Evolutionary conservation across 2,113 vertebrate species (phyloP), one percentile per base, ranked within the genome.

Genomic region (Hydropotes inermis): DNA sequence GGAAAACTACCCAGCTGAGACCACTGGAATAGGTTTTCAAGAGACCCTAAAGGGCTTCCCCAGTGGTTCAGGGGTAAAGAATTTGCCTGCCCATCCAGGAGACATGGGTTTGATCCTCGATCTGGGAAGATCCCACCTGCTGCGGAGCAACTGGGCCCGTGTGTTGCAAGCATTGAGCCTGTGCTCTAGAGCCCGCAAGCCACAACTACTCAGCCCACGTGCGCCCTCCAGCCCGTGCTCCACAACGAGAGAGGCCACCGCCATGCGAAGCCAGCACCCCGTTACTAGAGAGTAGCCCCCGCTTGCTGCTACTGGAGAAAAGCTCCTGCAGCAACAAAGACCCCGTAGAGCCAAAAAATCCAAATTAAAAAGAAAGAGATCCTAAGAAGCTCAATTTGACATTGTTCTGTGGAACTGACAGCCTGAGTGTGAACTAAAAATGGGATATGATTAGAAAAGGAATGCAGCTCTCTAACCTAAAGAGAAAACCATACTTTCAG

Each of bases 381-480:
- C 64, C 39, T 82, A 60, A 52, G n/a, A 33, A 89, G 54, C 39
- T 61, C 50, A 58, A 58, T 36, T 19, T 81, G 79, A 88, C 92
- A 78, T 67, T 50, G 47, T 50, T 87, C 87, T 19, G 1, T 23
- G 13, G 43, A 82, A 43, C 74, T 86, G 95, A 92, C 52, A 84
- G 57, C 54, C 83, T 16, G 76, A 43, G 67, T 39, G 16, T 64
- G 87, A 92, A 87, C 90, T 83, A 55, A 96, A 96, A 91, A 58
- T 54, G 74, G 81, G 81, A 5, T 78, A 50, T 91, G 83, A 79
- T 88, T 47, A 81, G 76, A 13, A 95, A 70, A 98, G 76, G 90
- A 96, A 95, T 60, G 81, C 16, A 16, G 61, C 47, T 58, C 43
- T 91, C 25, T n/a, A 94, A 86, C 89, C 55, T 87, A 67, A 87